Conservation (phyloP, 2,113 vertebrate genomes). For the Parotia lawesii region DNA sequence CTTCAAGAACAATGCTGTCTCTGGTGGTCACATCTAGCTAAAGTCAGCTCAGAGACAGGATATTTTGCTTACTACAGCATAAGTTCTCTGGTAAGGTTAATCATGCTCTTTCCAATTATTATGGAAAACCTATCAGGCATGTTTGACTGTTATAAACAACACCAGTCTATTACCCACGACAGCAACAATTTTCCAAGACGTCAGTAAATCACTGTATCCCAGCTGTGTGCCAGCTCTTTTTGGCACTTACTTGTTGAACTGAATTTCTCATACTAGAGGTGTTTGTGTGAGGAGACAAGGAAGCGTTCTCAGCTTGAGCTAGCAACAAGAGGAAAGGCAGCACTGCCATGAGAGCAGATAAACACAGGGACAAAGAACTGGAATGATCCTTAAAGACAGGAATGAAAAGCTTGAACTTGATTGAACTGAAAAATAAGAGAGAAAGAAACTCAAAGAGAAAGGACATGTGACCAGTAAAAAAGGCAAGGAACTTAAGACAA, state of each 20-base stretch:
- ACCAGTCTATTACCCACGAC: conserved; percentile 17
- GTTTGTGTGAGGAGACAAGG: background rate
- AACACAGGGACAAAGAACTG: background rate
- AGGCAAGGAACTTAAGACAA: background rate
- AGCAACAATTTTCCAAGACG: conserved; percentile 18
- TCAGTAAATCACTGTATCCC: conserved; percentile 28
- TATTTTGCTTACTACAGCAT: background rate
- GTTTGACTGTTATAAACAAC: conserved; percentile 41
- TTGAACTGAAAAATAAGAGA: background rate
- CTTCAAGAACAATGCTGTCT: background rate
- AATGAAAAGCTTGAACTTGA: background rate
- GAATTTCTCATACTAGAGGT: conserved; percentile 6
- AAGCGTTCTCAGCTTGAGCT: background rate
- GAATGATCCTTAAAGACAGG: background rate
- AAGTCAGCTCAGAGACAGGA: background rate
- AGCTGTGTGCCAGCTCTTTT: conserved; percentile 35
- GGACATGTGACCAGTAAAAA: background rate
- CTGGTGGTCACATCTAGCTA: background rate
- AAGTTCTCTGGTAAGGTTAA: conserved; percentile 29
- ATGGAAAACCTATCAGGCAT: conserved; percentile 20
- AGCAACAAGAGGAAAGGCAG: background rate
- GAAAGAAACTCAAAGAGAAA: background rate
- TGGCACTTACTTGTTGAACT: background rate
- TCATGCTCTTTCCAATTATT: conserved; percentile 16
- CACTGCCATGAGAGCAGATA: background rate